A percentile compares a stretch with the other conserved stretches of the same genome.
phyloP scores from a whole-genome alignment of 2,113 vertebrate species.

The Callopanchax toddi region DNA sequence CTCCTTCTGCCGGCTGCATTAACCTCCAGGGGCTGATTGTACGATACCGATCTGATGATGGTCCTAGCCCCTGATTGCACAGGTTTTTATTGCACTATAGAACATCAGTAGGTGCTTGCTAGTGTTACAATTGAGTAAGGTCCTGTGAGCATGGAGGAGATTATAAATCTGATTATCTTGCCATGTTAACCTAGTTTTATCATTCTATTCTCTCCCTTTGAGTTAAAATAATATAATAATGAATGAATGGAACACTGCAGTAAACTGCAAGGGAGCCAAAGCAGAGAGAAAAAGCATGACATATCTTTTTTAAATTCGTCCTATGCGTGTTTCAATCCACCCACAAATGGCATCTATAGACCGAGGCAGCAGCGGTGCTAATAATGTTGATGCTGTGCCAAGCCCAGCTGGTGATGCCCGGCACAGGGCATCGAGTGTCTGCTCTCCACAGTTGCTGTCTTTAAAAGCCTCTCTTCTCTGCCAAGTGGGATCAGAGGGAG shows the following conservation, averaged over 20 bases:
- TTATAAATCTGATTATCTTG: background rate
- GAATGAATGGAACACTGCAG: slow-evolving; percentile 15
- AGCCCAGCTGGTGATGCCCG: slow-evolving; percentile 76
- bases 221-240: background rate
- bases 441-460: slow-evolving; percentile 73
- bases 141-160: background rate
- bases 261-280: slow-evolving; percentile 25
- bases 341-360: slow-evolving; percentile 67
- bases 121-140: slow-evolving; percentile 17
- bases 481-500: slow-evolving; percentile 66
- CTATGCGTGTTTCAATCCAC: slow-evolving; percentile 40
- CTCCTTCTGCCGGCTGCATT: slow-evolving; percentile 13
- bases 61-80: slow-evolving; percentile 54
- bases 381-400: slow-evolving; percentile 77
- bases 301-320: slow-evolving; percentile 27
- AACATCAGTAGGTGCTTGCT: slow-evolving; percentile 33
- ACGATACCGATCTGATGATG: slow-evolving; percentile 58
- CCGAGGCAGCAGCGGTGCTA: slow-evolving; percentile 64
- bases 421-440: slow-evolving; percentile 78
- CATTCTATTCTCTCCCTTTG: background rate
- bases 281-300: slow-evolving; percentile 17
- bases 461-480: slow-evolving; percentile 71
- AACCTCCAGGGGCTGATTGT: slow-evolving; percentile 51
- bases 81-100: slow-evolving; percentile 57
- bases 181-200: background rate